Evolutionary conservation across 2,113 vertebrate species (phyloP).

Genomic region (Xerus inauris): DNA sequence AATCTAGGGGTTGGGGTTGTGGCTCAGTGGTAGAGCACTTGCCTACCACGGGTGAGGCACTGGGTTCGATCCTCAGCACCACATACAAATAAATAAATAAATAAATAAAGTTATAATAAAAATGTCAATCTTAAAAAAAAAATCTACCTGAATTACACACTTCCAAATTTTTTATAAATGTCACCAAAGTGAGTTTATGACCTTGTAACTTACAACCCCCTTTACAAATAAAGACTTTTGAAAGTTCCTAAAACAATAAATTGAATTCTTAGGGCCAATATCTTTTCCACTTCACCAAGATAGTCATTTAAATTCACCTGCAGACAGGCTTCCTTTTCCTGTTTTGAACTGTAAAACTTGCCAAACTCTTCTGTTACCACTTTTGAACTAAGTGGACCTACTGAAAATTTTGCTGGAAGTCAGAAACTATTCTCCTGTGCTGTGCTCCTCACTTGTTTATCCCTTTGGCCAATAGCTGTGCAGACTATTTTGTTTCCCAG

Average conservation of each 20-base stretch:
- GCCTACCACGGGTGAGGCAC: too few species aligned
- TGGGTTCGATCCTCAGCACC: neutral
- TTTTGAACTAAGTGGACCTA: neutral
- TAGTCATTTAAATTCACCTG: neutral
- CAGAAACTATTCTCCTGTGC: neutral
- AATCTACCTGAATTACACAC: neutral
- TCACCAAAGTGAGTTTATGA: neutral
- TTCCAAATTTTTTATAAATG: neutral
- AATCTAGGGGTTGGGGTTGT: too few species aligned
- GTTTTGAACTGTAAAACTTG: neutral
- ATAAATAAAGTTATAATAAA: too few species aligned
- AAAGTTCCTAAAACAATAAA: constrained; percentile 4
- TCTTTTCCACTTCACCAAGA: neutral
- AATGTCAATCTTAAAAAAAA: too few species aligned
- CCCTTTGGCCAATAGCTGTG: constrained; percentile 34
- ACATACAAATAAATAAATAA: too few species aligned
- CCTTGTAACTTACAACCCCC: neutral
- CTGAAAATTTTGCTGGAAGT: neutral
- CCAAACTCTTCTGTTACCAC: neutral
- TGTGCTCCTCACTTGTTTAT: constrained; percentile 27
- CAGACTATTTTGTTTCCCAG: constrained; percentile 1
- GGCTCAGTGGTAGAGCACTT: too few species aligned
- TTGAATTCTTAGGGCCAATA: constrained; percentile 16
- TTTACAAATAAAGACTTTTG: neutral
- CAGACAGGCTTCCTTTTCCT: neutral